Percentiles rank a stretch among this genome's conserved stretches.
Conservation (phyloP, 1,140 invertebrate genomes). For the Limonius californicus region DNA sequence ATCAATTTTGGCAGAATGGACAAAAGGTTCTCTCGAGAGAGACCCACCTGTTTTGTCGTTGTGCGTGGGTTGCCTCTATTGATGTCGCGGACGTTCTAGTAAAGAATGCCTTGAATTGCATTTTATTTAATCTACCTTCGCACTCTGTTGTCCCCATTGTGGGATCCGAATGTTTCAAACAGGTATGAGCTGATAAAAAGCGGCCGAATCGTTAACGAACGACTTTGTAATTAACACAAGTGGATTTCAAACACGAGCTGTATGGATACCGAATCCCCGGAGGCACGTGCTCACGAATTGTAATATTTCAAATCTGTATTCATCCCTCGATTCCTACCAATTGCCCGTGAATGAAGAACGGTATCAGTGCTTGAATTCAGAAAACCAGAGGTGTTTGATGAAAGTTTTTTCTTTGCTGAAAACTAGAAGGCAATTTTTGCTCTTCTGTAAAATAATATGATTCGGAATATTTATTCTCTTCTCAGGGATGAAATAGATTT, state of each 20-base stretch:
- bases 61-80: background rate
- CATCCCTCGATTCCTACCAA: slow-evolving; percentile 32
- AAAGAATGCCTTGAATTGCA: background rate
- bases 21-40: slow-evolving; percentile 5
- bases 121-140: background rate
- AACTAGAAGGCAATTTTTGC: background rate
- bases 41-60: slow-evolving; percentile 1
- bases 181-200: background rate
- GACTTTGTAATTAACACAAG: slow-evolving; percentile 17
- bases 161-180: background rate
- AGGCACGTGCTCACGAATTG: slow-evolving; percentile 25
- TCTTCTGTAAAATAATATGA: too few species aligned
- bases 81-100: background rate
- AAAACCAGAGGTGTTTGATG: slow-evolving; percentile 6
- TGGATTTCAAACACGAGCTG: slow-evolving; percentile 20
- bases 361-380: slow-evolving; percentile 17
- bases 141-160: background rate
- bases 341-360: slow-evolving; percentile 32
- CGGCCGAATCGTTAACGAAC: background rate
- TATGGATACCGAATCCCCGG: slow-evolving; percentile 31
- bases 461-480: too few species aligned
- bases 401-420: background rate
- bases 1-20: background rate
- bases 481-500: too few species aligned
- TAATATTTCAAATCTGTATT: slow-evolving; percentile 37